Evolutionary conservation across 2,113 vertebrate genomes (phyloP).

Genomic region (Panurus biarmicus): DNA sequence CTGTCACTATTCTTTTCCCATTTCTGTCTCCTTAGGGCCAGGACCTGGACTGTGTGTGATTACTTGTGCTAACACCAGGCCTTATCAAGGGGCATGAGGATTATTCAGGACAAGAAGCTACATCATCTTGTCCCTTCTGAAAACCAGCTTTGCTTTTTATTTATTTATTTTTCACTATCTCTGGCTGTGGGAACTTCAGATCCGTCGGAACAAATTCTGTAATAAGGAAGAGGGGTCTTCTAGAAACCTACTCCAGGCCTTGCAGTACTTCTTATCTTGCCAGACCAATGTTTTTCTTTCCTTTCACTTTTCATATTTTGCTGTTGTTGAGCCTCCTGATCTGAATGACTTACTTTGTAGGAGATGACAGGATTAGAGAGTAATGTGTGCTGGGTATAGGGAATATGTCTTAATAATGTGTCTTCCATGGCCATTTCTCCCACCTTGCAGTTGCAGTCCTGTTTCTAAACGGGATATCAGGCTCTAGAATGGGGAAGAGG

Average conservation of each 20-base stretch:
- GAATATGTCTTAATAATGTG: neutral
- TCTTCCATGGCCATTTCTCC: neutral
- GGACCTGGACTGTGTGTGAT: slow-evolving; percentile 41
- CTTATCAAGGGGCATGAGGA: slow-evolving; percentile 2
- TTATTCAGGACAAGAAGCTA: slow-evolving; percentile 40
- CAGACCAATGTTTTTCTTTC: neutral
- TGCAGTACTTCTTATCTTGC: neutral
- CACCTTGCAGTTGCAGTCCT: neutral
- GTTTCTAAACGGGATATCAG: neutral
- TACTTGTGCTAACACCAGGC: slow-evolving; percentile 46
- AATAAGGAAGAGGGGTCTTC: neutral
- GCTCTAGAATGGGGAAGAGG: neutral
- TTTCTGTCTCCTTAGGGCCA: slow-evolving; percentile 65
- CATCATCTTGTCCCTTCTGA: slow-evolving; percentile 41
- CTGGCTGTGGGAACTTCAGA: neutral
- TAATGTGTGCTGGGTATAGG: neutral
- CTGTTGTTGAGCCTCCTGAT: neutral
- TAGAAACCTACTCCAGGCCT: neutral
- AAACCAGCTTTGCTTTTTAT: slow-evolving; percentile 34
- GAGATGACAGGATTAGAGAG: neutral
- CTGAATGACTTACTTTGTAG: neutral
- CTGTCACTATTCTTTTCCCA: slow-evolving; percentile 54
- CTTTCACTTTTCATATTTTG: slow-evolving; percentile 2
- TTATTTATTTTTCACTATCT: slow-evolving; percentile 14
- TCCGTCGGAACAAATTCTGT: neutral